Base-by-base conservation (phyloP, 1,140 invertebrate species). In the Nylanderia fulva region DNA sequence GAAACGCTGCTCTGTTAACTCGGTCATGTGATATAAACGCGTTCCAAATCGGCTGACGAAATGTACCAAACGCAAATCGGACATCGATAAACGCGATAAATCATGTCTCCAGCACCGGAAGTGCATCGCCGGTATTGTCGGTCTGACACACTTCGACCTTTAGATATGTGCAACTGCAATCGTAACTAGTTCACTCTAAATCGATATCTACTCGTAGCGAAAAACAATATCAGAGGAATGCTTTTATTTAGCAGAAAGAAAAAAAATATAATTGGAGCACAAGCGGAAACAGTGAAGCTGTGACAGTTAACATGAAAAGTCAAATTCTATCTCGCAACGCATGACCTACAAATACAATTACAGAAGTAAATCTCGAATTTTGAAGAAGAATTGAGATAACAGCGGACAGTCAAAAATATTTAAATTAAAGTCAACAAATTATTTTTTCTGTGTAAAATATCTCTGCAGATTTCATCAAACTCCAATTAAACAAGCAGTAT, bases 21-120 rank as follows among this genome's bases (percentile, higher is more conserved):
- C 21, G 63, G 21, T 42, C 63, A 24, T 29, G 33, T 18, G n/a
- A 48, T 42, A 2, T 2, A 2, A 24, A 4, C 33, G 48, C 64
- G 39, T 66, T 39, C 21, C 29, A 48, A 66, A 84, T 84, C 27
- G 1, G 13, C 5, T 21, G 9, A 18, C 48, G 24, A 42, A 85
- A 56, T 29, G 45, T 63, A 39, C 52, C 75, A 63, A n/a, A n/a
- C 21, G 48, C 15, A 29, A 71, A 80, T 71, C 52, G 64, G 33
- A 42, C 24, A 21, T 11, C 27, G n/a, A 58, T 71, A 63, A 27
- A 61, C 71, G 29, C 11, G 48, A 15, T 85, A 77, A 89, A 85
- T 88, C 52, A 77, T 11, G 8, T n/a, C n/a, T 9, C 24, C 71
- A 63, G 54, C 24, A 13, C 29, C 71, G 69, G 69, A 85, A 85